phyloP scores from a whole-genome alignment of 2,113 vertebrate species.

The Sitta europaea region DNA sequence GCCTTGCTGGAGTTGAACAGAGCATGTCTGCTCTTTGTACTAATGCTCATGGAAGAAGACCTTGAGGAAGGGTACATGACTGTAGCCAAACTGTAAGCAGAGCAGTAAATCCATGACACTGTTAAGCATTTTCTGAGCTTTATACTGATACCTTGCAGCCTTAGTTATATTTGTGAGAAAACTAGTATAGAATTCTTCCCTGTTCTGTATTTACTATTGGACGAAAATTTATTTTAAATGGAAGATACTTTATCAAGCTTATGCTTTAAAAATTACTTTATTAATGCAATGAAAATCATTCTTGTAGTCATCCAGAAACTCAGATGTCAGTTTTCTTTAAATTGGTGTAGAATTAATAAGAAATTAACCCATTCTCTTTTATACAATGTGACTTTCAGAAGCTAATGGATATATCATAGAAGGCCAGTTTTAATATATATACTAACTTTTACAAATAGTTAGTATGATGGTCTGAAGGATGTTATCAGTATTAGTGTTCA shows the following conservation, averaged over 20 bases:
- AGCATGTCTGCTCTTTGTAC: not conserved
- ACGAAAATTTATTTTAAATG: not conserved
- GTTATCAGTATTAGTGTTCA: not conserved
- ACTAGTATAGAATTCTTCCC: not conserved
- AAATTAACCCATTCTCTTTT: not conserved
- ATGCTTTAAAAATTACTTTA: not conserved
- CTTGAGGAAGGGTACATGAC: not conserved
- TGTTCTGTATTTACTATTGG: not conserved
- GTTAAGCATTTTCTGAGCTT: not conserved
- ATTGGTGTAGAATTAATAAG: not conserved
- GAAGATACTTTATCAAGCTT: not conserved
- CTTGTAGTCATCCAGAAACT: not conserved
- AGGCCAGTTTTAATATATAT: not conserved
- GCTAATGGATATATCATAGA: not conserved
- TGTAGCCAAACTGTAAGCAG: not conserved
- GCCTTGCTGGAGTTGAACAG: not conserved
- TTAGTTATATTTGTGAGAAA: not conserved
- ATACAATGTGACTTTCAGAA: not conserved
- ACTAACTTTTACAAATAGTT: not conserved
- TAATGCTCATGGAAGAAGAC: not conserved
- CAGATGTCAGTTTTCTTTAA: not conserved
- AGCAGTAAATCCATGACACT: not conserved
- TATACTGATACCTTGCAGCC: not conserved
- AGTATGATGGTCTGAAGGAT: not conserved
- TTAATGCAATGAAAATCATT: not conserved